These are phyloP conservation scores for Eulithis prunata DNA, from an alignment of 2,888 invertebrate genomes.

Conservation along the genomic window DNA sequence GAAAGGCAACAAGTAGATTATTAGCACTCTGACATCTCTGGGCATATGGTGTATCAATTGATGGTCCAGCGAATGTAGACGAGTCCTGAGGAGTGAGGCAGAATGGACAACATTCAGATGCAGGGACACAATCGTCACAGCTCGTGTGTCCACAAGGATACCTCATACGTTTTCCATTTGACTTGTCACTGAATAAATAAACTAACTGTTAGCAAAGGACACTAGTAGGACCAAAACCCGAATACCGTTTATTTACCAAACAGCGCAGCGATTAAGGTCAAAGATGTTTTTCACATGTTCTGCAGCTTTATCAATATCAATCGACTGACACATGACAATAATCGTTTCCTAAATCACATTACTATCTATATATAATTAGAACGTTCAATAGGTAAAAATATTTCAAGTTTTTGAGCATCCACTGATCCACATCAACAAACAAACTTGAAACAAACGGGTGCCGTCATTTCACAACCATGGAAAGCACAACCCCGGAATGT, in stretches of 20 bases:
- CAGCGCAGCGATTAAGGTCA: conserved; percentile 59
- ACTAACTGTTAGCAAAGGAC: conserved; percentile 3
- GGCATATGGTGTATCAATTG: conserved; percentile 54
- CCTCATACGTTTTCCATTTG: conserved; percentile 55
- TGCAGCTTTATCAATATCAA: conserved; percentile 50
- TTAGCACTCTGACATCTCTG: conserved; percentile 55
- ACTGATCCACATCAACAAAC: not conserved
- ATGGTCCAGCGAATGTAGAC: conserved; percentile 32
- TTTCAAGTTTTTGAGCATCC: no score
- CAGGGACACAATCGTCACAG: conserved; percentile 61
- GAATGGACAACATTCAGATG: conserved; percentile 53
- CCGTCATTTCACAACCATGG: no score
- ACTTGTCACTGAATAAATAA: conserved; percentile 58
- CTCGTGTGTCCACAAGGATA: conserved; percentile 68
- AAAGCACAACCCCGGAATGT: no score
- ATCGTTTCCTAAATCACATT: not conserved
- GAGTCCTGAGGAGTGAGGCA: conserved; percentile 53
- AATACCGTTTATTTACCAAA: conserved; percentile 54
- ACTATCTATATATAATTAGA: not conserved
- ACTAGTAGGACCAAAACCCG: not conserved
- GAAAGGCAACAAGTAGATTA: conserved; percentile 55
- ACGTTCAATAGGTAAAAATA: no score
- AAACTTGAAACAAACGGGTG: no score
- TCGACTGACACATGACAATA: conserved; percentile 53
- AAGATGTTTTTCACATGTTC: conserved; percentile 58